These are phyloP conservation scores for Peromyscus nudipes DNA, from an alignment of 2,797 vertebrate species.

Conservation along the genomic window DNA sequence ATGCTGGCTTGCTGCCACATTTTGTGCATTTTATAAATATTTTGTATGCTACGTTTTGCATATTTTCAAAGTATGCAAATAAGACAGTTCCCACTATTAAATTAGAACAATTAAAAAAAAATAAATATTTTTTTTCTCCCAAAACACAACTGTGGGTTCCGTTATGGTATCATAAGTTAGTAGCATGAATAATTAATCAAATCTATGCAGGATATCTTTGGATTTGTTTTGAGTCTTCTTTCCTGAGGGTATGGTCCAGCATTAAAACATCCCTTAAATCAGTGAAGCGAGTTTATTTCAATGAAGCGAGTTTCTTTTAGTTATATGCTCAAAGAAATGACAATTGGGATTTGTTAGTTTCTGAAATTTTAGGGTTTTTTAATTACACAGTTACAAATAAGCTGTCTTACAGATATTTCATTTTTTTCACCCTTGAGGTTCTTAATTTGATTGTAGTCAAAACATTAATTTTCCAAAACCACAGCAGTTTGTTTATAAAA, in stretches of 20 bases:
- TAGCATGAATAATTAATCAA: conserved; percentile 70
- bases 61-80: conserved; percentile 55
- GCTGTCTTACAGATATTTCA: background rate
- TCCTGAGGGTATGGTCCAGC: conserved; percentile 46
- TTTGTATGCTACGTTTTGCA: background rate
- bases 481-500: background rate
- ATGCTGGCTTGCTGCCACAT: background rate
- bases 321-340: background rate
- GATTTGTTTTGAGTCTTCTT: conserved; percentile 68
- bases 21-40: background rate
- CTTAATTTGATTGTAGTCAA: conserved; percentile 36
- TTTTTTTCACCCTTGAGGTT: background rate
- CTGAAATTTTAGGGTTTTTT: conserved; percentile 29
- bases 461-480: background rate
- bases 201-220: conserved; percentile 12
- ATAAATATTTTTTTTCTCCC: conserved; percentile 33
- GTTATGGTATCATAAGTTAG: background rate
- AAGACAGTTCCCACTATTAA: background rate
- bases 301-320: conserved; percentile 16
- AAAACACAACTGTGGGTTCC: background rate
- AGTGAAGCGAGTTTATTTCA: background rate
- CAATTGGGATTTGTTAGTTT: conserved; percentile 26
- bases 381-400: conserved; percentile 39
- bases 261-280: conserved; percentile 59
- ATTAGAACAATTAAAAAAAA: conserved; percentile 51